Evolutionary conservation across 1,140 invertebrate genomes (phyloP).

Genomic region (Dendrolimus punctatus): DNA sequence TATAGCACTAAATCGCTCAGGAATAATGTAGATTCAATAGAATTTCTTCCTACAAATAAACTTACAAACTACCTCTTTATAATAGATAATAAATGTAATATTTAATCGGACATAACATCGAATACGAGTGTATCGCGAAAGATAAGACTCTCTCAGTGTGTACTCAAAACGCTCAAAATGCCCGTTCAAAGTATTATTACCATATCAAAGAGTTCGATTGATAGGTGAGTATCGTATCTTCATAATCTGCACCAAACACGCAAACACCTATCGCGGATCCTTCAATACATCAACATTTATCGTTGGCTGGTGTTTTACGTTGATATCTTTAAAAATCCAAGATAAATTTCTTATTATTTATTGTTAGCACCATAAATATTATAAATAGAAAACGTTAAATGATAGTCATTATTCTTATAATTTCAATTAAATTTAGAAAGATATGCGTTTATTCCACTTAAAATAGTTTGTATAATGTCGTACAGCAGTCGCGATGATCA

Average conservation of each 20-base stretch:
- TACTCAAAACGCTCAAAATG: neutral
- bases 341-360: slow-evolving; percentile 12
- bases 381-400: neutral
- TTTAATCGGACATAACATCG: too few relatives aligned
- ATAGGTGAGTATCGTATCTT: slow-evolving; percentile 2
- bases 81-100: too few relatives aligned
- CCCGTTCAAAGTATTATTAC: slow-evolving; percentile 2
- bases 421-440: slow-evolving; percentile 2
- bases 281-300: slow-evolving; percentile 42
- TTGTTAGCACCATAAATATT: slow-evolving; percentile 3
- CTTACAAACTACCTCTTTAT: too few relatives aligned
- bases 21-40: too few relatives aligned
- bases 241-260: slow-evolving; percentile 12
- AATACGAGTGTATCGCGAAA: too few relatives aligned
- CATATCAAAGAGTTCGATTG: slow-evolving; percentile 4
- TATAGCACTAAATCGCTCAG: too few relatives aligned
- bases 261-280: slow-evolving; percentile 12
- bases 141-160: too few relatives aligned
- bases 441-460: too few relatives aligned
- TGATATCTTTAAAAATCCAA: slow-evolving; percentile 20
- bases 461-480: too few relatives aligned
- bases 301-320: slow-evolving; percentile 21
- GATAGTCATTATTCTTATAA: slow-evolving; percentile 1
- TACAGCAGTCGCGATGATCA: too few relatives aligned
- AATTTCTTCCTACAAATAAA: too few relatives aligned